These are phyloP conservation scores for Tanytarsus gracilentus DNA, from an alignment of 2,888 invertebrate genomes.

Conservation along the genomic window DNA sequence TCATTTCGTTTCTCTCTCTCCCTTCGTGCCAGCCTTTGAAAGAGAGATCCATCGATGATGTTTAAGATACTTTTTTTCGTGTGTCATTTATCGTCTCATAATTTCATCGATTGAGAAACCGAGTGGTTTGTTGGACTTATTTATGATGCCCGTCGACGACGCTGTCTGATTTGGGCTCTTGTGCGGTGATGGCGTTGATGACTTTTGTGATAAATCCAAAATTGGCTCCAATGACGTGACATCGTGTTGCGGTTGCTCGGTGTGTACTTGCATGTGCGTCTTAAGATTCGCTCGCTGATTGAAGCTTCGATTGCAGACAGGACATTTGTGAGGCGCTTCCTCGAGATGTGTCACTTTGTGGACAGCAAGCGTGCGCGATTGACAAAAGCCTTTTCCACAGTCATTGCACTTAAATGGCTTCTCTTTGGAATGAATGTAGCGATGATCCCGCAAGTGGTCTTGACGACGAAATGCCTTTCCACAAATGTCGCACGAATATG, in stretches of 20 bases:
- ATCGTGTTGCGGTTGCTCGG: slow-evolving; percentile 49
- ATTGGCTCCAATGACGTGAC: slow-evolving; percentile 39
- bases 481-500: slow-evolving; percentile 93
- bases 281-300: slow-evolving; percentile 89
- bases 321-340: slow-evolving; percentile 88
- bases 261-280: slow-evolving; percentile 80
- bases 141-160: slow-evolving; percentile 5
- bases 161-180: slow-evolving; percentile 37
- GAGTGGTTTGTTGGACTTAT: slow-evolving; percentile 49
- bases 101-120: slow-evolving; percentile 85
- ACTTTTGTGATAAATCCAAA: slow-evolving; percentile 51
- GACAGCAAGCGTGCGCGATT: slow-evolving; percentile 89
- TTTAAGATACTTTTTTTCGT: neutral
- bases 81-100: slow-evolving; percentile 61
- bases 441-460: slow-evolving; percentile 86
- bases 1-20: neutral
- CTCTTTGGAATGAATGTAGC: slow-evolving; percentile 96
- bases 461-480: slow-evolving; percentile 92
- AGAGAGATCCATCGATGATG: too few species aligned
- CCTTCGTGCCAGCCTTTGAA: neutral
- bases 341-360: slow-evolving; percentile 91
- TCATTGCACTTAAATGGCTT: slow-evolving; percentile 96
- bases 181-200: slow-evolving; percentile 37
- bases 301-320: slow-evolving; percentile 78
- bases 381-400: slow-evolving; percentile 98